These are phyloP conservation scores for Alethe diademata DNA, from an alignment of 2,113 vertebrate species.

Conservation along the genomic window DNA sequence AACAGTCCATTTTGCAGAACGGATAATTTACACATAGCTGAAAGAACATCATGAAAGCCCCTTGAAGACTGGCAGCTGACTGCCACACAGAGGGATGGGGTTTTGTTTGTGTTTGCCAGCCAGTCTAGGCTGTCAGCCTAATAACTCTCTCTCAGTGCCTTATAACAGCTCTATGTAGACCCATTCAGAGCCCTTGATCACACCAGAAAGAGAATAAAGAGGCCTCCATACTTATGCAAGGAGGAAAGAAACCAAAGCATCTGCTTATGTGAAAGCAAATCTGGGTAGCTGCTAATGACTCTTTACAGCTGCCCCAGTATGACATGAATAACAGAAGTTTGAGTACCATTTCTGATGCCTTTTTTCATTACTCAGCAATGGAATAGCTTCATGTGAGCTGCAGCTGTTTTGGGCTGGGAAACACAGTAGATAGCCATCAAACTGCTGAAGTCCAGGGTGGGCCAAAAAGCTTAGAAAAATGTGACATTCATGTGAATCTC, in stretches of 20 bases:
- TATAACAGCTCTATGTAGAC: background rate
- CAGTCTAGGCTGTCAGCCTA: constrained; percentile 36
- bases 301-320: background rate
- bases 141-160: constrained; percentile 31
- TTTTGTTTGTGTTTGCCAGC: constrained; percentile 25
- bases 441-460: background rate
- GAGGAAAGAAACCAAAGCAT: constrained; percentile 25
- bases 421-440: background rate
- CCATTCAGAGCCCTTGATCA: constrained; percentile 5
- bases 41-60: constrained; percentile 40
- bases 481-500: background rate
- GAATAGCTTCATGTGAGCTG: background rate
- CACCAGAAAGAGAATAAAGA: constrained; percentile 20
- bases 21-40: constrained; percentile 23
- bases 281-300: background rate
- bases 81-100: background rate
- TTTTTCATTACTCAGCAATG: background rate
- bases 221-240: background rate
- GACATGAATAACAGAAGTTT: background rate
- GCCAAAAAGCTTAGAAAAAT: background rate
- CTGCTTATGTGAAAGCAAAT: constrained; percentile 44
- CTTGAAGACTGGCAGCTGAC: constrained; percentile 50
- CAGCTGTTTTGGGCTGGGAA: background rate
- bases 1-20: constrained; percentile 30
- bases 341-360: background rate